These are phyloP conservation scores for Escarpia spicata DNA, from an alignment of 2,888 invertebrate genomes.

Conservation along the genomic window DNA sequence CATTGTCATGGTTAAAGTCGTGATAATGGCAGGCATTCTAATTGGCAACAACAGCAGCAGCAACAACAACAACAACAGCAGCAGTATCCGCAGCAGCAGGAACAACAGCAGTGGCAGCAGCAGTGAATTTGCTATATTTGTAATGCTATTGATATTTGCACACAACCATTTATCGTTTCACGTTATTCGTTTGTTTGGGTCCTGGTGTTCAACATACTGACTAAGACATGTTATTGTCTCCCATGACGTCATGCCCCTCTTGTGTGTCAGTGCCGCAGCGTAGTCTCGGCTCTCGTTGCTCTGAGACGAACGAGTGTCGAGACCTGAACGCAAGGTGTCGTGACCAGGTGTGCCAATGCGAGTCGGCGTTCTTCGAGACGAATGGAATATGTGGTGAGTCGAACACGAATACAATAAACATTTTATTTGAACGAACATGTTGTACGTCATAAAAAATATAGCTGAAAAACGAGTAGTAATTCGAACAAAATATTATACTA, in stretches of 20 bases:
- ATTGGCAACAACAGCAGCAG: not conserved
- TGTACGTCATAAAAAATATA: not conserved
- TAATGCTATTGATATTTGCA: too few relatives aligned
- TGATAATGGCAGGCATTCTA: not conserved
- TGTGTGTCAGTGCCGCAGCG: conserved; percentile 35
- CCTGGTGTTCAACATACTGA: not conserved
- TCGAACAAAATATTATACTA: too few relatives aligned
- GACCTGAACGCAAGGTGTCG: conserved; percentile 38
- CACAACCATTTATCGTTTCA: too few relatives aligned
- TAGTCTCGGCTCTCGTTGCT: conserved; percentile 36
- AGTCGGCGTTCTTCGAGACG: conserved; percentile 34
- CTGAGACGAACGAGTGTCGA: conserved; percentile 30
- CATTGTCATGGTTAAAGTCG: not conserved
- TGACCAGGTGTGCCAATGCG: conserved; percentile 34
- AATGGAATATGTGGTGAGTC: conserved; percentile 39
- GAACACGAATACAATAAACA: not conserved
- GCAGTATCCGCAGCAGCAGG: not conserved
- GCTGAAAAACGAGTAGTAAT: not conserved
- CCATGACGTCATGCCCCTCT: not conserved
- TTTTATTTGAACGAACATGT: not conserved
- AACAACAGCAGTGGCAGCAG: not conserved
- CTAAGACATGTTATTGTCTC: not conserved
- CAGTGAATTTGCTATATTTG: too few relatives aligned
- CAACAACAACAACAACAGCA: not conserved
- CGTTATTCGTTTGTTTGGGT: too few relatives aligned